Base-by-base conservation (phyloP, 2,888 invertebrate species). In the Timema cristinae region DNA sequence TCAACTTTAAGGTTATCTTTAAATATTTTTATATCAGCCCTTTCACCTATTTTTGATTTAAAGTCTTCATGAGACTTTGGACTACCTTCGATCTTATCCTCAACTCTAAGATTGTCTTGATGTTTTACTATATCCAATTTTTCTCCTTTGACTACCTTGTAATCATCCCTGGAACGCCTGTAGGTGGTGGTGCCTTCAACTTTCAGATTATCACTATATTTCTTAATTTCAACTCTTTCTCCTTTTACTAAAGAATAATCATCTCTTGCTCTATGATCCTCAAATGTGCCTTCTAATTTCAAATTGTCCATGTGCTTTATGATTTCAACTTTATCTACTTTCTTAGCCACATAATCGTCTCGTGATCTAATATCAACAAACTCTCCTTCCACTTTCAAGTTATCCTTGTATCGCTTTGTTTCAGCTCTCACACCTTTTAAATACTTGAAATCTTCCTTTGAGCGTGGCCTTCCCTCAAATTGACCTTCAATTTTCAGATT, bases 211-310 rank as follows among this genome's bases (percentile, higher is more conserved):
- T 85, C 85, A 72, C 79, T 86, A 66, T 85, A 87, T 74, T 86
- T 86, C 74, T 87, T 84, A 47, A 90, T 87, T 80, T 89, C 88
- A 52, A 88, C 88, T 77, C 89, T 85, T 79, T 89, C 90, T 0
- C 88, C 88, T 50, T 82, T 84, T 1, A 87, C 85, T 11, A 86
- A 84, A 74, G 82, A 84, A 76, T 87, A 88, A 78, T 89, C 89
- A 73, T 88, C 86, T 75, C 87, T 56, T 7, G 73, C 67, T 15
- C 75, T 61, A 4, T 66, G 51, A 32, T 68, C 71, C 9, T 74
- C 72, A 51, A 83, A 83, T 5, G 80, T 80, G 5, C 85, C 84
- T 77, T 83, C 82, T 0, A 83, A 76, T 74, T 78, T 78, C 63
- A 80, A 79, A 78, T 79, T 84, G 77, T 83, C 83, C 49, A 78